Conservation (phyloP, 2,113 vertebrate species). For the Megaceryle maxima region DNA sequence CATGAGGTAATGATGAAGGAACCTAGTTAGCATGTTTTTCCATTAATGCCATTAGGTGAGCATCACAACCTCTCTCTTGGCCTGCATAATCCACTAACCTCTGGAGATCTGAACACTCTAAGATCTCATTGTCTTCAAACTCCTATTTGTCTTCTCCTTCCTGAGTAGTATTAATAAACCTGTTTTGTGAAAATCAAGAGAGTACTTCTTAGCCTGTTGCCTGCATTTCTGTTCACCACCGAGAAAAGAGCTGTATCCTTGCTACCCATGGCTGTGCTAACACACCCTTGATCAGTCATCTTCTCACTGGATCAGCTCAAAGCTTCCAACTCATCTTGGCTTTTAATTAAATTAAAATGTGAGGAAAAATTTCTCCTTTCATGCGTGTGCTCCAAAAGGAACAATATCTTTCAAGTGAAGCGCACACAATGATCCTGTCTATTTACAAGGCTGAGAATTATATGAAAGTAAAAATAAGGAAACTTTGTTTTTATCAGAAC, state of each 20-base stretch:
- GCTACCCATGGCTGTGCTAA: conserved; percentile 40
- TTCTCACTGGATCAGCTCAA: conserved; percentile 66
- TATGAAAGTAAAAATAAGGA: conserved; percentile 39
- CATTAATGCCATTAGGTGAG: background rate
- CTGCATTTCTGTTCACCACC: background rate
- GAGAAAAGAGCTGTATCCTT: conserved; percentile 6
- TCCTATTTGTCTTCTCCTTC: background rate
- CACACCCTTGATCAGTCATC: conserved; percentile 41
- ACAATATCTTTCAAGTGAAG: conserved; percentile 39
- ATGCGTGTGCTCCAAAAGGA: conserved; percentile 44
- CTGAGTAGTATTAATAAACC: background rate
- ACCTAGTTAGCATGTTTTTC: background rate
- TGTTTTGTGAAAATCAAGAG: background rate
- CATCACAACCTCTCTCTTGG: background rate
- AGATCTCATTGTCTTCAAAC: background rate
- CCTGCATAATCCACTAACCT: background rate
- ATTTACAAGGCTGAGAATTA: conserved; percentile 56
- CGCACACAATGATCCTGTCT: conserved; percentile 26
- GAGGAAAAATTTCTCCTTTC: conserved; percentile 54
- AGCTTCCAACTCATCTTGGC: conserved; percentile 30
- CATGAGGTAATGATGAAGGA: background rate
- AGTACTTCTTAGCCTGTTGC: background rate
- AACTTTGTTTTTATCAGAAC: conserved; percentile 60
- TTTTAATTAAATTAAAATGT: conserved; percentile 75
- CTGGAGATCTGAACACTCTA: background rate